Conservation (phyloP, 64 coral and sea anemone genomes). For the Porites australiensis region DNA sequence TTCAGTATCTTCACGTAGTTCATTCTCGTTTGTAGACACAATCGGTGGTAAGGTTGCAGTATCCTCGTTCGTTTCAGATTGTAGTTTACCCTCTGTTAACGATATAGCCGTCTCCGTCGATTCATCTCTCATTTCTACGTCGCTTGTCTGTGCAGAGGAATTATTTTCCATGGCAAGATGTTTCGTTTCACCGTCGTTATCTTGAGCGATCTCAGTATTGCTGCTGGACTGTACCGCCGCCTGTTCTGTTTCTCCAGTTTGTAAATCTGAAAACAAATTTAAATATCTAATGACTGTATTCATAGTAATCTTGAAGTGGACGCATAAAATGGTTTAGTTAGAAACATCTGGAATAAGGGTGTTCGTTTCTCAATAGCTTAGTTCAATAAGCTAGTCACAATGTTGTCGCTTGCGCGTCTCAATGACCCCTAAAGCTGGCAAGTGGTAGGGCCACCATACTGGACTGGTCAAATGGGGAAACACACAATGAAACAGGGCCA, state of each 20-base stretch:
- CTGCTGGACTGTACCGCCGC: not conserved
- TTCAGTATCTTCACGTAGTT: not conserved
- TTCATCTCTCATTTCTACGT: constrained; percentile 10
- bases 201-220: not conserved
- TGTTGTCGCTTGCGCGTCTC: too few species aligned
- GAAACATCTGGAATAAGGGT: too few species aligned
- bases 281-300: too few species aligned
- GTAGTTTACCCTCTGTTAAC: not conserved
- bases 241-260: not conserved
- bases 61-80: not conserved
- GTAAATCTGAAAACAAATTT: not conserved
- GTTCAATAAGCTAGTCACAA: too few species aligned
- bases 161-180: not conserved
- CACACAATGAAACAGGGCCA: too few species aligned
- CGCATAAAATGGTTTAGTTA: too few species aligned
- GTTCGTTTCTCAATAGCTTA: too few species aligned
- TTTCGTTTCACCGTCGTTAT: not conserved
- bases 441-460: too few species aligned
- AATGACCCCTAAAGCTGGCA: too few species aligned
- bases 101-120: not conserved
- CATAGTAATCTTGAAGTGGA: too few species aligned
- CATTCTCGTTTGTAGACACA: not conserved
- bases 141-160: not conserved
- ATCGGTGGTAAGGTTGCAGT: not conserved
- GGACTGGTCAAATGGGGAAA: too few species aligned